Evolutionary conservation across 2,888 invertebrate species (phyloP), one percentile per base, ranked within the genome.

Genomic region (Orthosia incerta): DNA sequence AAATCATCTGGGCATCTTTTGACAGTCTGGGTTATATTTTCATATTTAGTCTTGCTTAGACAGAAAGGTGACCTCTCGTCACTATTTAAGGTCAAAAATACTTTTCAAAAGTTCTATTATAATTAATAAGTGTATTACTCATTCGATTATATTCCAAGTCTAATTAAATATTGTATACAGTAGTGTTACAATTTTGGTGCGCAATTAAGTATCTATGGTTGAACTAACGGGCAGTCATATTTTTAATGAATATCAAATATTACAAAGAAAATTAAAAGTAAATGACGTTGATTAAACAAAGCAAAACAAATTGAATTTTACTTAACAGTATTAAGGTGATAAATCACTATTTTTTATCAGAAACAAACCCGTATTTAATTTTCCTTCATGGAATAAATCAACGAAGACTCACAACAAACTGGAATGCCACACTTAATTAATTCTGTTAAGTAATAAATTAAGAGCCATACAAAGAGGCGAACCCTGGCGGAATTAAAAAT

Each of bases 351-450:
- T n/a, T n/a, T n/a, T n/a, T 23, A 73, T 20, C 15, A 26, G 3
- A 26, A 26, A 26, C 50, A 50, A 45, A 74, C 13, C 9, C 4
- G 31, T 31, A 51, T 16, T 39, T 57, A 45, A 56, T 31, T 59
- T 46, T 9, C 0, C 53, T n/a, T 64, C 26, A 46, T 57, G 55
- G 50, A 62, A 60, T 72, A 56, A 72, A 39, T 53, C 45, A 68
- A 68, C 74, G 65, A 63, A 61, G 55, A 55, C 55, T 46, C 45
- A 2, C 50, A 16, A 46, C 55, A 46, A 75, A 75, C 55, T n/a
- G 20, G 48, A 77, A 78, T 62, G 31, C 70, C 23, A 56, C 18
- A 51, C 61, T 59, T 45, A 82, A 75, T 79, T 79, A 71, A 60
- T 61, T 71, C 23, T 50, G 20, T 11, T 26, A 59, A 53, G 45